A percentile compares a stretch with the other conserved stretches of the same genome.
Evolutionary conservation across 2,113 vertebrate species (phyloP).

Genomic region (Paramormyrops kingsleyae): DNA sequence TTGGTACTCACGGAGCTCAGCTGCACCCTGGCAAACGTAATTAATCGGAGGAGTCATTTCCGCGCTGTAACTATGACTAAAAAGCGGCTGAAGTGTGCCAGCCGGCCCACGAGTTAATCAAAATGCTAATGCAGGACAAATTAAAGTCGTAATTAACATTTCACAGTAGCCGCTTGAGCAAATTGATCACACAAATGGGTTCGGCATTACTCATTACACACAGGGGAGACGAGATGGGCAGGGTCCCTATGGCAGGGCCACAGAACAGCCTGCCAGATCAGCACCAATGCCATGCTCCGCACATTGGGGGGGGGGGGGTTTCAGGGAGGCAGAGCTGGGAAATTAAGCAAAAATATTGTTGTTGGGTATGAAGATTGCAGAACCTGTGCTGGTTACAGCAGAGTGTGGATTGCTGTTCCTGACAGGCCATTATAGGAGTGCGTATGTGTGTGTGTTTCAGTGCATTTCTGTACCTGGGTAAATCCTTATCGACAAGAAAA

Average conservation of each 20-base stretch:
- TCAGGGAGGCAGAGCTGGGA: background rate
- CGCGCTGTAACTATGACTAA: conserved; percentile 82
- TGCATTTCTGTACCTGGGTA: background rate
- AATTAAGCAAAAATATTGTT: conserved; percentile 14
- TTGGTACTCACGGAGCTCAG: conserved; percentile 84
- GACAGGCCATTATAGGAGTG: background rate
- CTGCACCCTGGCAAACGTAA: conserved; percentile 87
- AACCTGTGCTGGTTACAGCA: background rate
- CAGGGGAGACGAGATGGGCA: background rate
- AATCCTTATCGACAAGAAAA: background rate
- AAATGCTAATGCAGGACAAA: conserved; percentile 96
- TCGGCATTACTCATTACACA: conserved; percentile 75
- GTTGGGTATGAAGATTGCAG: background rate
- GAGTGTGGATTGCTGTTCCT: background rate
- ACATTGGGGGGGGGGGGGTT: background rate
- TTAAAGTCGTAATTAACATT: conserved; percentile 97
- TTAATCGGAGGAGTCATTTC: conserved; percentile 91
- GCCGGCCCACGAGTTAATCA: conserved; percentile 86
- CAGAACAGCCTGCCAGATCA: background rate
- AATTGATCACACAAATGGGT: conserved; percentile 85
- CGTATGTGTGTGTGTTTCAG: background rate
- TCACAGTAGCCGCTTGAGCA: conserved; percentile 91
- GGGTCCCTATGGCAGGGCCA: background rate
- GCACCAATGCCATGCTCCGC: background rate
- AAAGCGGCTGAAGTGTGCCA: conserved; percentile 78